phyloP scores from a whole-genome alignment of 2,113 vertebrate species.

The Alouatta palliata region DNA sequence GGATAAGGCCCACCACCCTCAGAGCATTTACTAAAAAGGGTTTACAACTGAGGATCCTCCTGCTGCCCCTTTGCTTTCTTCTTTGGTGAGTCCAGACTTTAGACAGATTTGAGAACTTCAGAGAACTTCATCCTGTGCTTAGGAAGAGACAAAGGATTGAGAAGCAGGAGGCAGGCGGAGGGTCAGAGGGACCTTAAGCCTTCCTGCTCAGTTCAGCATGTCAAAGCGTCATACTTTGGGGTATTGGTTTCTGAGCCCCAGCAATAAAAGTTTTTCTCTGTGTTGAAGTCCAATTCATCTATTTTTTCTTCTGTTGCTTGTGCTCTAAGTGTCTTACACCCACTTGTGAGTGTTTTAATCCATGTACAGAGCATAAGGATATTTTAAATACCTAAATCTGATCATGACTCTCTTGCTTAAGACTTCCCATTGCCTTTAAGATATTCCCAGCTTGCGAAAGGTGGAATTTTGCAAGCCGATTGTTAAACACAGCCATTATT shows the following conservation, averaged over 20 bases:
- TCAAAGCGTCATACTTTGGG: not conserved
- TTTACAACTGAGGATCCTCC: not conserved
- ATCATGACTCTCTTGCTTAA: not conserved
- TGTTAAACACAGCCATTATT: not conserved
- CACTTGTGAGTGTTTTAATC: not conserved
- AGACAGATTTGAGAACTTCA: not conserved
- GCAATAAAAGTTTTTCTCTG: not conserved
- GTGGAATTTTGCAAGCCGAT: not conserved
- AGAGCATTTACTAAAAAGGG: not conserved
- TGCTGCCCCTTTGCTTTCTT: not conserved
- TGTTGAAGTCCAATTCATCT: not conserved
- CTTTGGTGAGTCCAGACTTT: not conserved
- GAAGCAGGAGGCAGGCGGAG: not conserved
- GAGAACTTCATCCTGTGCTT: not conserved
- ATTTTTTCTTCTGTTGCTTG: not conserved
- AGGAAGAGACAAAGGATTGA: not conserved
- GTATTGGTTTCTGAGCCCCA: not conserved
- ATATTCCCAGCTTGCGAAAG: not conserved
- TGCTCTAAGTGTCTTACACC: not conserved
- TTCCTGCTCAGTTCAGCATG: not conserved
- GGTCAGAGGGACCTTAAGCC: not conserved
- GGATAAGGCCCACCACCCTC: not conserved
- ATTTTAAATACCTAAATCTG: not conserved
- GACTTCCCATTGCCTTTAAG: not conserved
- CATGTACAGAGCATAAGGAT: not conserved